These are phyloP conservation scores for Xerus rutilus DNA, from an alignment of 2,797 vertebrate genomes.

Conservation along the genomic window DNA sequence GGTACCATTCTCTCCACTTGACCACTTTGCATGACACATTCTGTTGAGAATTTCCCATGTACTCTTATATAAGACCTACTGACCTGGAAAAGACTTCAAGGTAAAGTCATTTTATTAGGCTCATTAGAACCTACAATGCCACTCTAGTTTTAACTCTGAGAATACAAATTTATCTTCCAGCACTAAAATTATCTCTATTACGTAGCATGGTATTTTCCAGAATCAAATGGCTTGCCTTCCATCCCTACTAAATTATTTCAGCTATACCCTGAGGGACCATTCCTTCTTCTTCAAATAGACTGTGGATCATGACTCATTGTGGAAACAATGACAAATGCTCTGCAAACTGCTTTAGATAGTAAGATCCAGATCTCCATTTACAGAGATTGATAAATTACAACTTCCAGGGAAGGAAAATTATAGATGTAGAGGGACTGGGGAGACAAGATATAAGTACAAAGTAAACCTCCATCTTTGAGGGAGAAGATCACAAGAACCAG, in stretches of 20 bases:
- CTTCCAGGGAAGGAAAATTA: neutral
- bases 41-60: neutral
- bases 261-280: neutral
- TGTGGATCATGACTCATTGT: neutral
- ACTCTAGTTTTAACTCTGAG: neutral
- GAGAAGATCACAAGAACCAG: neutral
- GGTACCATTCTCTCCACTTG: neutral
- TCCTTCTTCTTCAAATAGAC: conserved; percentile 20
- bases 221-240: neutral
- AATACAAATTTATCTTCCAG: neutral
- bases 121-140: neutral
- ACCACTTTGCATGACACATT: neutral
- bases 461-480: neutral
- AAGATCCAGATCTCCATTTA: neutral
- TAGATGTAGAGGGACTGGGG: neutral
- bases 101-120: neutral
- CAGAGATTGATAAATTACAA: neutral
- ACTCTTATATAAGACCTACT: neutral
- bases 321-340: conserved; percentile 9
- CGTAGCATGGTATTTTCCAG: neutral
- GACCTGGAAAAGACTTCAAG: neutral
- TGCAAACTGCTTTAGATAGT: neutral
- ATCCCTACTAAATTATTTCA: conserved; percentile 47
- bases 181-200: conserved; percentile 1
- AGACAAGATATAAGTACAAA: neutral